Evolutionary conservation across 1,140 invertebrate species (phyloP).

Genomic region (Frieseomelitta varia): DNA sequence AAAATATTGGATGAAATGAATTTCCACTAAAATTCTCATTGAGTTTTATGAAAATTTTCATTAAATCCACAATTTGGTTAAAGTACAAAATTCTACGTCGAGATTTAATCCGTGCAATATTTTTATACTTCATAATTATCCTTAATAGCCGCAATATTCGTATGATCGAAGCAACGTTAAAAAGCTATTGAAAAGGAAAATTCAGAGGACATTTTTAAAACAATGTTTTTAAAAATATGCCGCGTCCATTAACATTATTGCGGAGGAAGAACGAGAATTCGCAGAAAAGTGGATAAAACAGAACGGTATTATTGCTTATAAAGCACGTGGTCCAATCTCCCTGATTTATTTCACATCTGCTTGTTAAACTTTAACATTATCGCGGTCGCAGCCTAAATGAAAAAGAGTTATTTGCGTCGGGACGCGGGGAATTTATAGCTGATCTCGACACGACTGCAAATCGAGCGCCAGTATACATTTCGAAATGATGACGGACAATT

Average conservation of each 20-base stretch:
- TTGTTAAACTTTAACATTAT: neutral
- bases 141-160: no score
- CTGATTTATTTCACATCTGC: neutral
- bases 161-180: no score
- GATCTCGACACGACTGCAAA: neutral
- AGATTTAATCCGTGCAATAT: no score
- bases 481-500: neutral
- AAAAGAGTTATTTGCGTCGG: neutral
- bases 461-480: neutral
- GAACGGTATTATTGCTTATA: neutral
- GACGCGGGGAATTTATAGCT: neutral
- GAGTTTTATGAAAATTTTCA: no score
- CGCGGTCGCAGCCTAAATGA: neutral
- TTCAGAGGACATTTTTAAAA: no score
- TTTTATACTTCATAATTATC: no score
- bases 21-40: no score
- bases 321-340: neutral
- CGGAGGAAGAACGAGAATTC: neutral
- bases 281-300: rapidly evolving
- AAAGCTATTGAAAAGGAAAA: no score
- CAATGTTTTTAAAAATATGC: rapidly evolving
- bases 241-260: neutral
- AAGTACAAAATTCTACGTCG: no score
- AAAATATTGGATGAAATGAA: no score
- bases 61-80: no score